Conservation (phyloP, 2,888 invertebrate species). For the Melipona bicolor region DNA sequence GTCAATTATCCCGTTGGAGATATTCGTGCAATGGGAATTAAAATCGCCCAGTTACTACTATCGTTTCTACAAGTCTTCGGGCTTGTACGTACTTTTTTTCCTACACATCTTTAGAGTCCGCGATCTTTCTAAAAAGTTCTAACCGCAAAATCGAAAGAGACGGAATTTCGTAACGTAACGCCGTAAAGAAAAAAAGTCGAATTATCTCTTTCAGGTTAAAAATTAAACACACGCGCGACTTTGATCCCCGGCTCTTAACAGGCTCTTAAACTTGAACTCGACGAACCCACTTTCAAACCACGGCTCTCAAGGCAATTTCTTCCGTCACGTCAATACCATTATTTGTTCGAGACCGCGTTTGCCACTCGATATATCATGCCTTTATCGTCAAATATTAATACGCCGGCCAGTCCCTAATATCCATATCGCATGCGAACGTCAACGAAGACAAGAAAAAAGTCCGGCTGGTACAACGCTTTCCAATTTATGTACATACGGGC, state of each 20-base stretch:
- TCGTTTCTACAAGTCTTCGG: too few species aligned
- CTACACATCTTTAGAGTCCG: too few species aligned
- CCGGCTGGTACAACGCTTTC: slow-evolving; percentile 3
- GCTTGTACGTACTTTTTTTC: too few species aligned
- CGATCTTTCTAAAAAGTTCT: background rate
- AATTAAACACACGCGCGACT: background rate
- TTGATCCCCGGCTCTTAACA: too few species aligned
- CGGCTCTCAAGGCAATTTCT: slow-evolving; percentile 13
- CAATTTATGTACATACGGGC: slow-evolving; percentile 13
- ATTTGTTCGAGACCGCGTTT: background rate
- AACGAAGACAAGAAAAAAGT: background rate
- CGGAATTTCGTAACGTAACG: background rate
- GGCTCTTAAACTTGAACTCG: slow-evolving; percentile 9
- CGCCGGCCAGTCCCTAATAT: background rate
- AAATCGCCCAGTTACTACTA: background rate
- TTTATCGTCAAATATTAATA: slow-evolving; percentile 35
- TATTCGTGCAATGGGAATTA: background rate
- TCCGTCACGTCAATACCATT: slow-evolving; percentile 1
- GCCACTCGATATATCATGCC: slow-evolving; percentile 21
- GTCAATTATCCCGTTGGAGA: background rate
- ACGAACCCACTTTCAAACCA: slow-evolving; percentile 2
- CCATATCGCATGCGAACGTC: background rate
- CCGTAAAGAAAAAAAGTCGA: background rate
- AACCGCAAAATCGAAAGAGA: background rate
- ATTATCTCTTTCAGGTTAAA: background rate